phyloP scores from a whole-genome alignment of 2,888 invertebrate species.

The Sphaeridia pumilis region DNA sequence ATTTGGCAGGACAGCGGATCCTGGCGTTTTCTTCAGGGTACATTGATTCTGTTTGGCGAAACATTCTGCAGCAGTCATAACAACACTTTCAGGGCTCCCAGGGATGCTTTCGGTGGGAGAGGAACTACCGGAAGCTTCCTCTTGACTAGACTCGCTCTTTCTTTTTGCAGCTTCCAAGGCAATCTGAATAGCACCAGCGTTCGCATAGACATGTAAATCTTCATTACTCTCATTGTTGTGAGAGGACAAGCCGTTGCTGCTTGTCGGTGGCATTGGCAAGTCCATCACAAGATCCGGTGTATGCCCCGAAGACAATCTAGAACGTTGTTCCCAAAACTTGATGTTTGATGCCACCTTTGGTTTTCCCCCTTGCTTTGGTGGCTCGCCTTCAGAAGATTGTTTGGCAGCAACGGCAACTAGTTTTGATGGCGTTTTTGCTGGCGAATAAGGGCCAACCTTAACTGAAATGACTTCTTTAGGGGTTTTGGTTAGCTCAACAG shows the following conservation, averaged over 20 bases:
- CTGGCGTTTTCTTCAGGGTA: conserved; percentile 64
- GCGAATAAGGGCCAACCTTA: no score
- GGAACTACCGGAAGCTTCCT: conserved; percentile 6
- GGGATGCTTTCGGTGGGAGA: conserved; percentile 38
- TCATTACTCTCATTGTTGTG: not conserved
- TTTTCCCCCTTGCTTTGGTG: not conserved
- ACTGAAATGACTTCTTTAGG: no score
- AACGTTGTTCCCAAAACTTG: conserved; percentile 39
- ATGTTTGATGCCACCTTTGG: conserved; percentile 35
- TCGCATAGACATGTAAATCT: not conserved
- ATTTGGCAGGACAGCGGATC: no score
- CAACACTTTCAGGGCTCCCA: conserved; percentile 45
- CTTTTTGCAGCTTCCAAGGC: no score
- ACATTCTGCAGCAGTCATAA: conserved; percentile 60
- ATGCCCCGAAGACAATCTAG: conserved; percentile 39
- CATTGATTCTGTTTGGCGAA: conserved; percentile 69
- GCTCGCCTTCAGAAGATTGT: not conserved
- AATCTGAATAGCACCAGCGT: not conserved
- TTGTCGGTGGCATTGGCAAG: conserved; percentile 49
- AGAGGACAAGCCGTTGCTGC: conserved; percentile 14
- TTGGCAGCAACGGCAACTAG: not conserved
- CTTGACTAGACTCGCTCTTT: not conserved
- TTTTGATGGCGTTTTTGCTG: no score
- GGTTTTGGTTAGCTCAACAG: no score
- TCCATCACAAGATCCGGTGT: conserved; percentile 76